Base-by-base conservation (phyloP, 2,113 vertebrate genomes). In the Tinamus guttatus region DNA sequence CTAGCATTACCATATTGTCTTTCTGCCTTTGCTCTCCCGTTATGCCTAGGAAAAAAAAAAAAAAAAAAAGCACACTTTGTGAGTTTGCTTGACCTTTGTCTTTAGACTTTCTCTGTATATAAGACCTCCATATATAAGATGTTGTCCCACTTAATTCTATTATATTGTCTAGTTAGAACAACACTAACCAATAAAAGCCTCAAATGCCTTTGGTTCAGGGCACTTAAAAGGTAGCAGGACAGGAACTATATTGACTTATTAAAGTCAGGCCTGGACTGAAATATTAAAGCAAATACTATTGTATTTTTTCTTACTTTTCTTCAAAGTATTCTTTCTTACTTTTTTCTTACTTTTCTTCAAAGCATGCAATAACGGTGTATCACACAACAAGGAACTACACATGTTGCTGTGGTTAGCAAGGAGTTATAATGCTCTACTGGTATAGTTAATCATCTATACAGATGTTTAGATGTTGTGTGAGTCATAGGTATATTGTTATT, bases 1-100 rank as follows among this genome's bases (percentile, higher is more conserved):
- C 73, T 27, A 69, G 14, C 7, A 16, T 32, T 28, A 34, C 13
- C 74, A 19, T 47, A 69, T 6, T 0, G 12, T 21, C 0, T 2
- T 78, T 86, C 36, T 74, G 20, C 13, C 5, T 78, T 86, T 94
- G 4, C 4, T 62, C 8, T 6, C 6, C 13, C 4, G 2, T 11
- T 5, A 1, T 8, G 25, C 7, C 67, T 30, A 70, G 83, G 16
- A 56, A 20, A 54, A 54, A 28, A 85, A 5, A 82, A 83, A 74
- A 6, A 5, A 63, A 78, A 85, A 90, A 40, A n/a, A 15, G 9
- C 9, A 63, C 2, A 4, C 20, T 90, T 52, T 77, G 32, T 38
- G n/a, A 74, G 3, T 13, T 81, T 70, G 9, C 1, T 54, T 83
- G 6, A 1, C 0, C 52, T 88, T 86, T 75, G 8, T 51, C 16